phyloP scores from a whole-genome alignment of 2,113 vertebrate genomes.

The Gnathonemus longibarbis region DNA sequence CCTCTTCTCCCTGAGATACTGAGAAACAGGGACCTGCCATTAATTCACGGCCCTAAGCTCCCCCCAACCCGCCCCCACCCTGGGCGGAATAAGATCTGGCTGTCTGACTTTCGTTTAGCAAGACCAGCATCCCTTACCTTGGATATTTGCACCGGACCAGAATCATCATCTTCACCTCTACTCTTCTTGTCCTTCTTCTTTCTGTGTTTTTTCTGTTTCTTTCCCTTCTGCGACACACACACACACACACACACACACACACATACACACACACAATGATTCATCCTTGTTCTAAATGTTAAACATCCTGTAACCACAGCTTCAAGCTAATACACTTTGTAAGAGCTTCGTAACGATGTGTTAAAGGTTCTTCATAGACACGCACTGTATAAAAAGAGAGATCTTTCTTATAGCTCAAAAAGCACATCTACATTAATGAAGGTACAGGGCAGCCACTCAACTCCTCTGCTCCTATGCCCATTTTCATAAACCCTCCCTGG shows the following conservation, averaged over 20 bases:
- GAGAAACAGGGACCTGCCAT: slow-evolving; percentile 28
- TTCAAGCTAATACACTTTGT: too few relatives aligned
- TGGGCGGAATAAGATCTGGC: not conserved
- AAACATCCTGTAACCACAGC: too few relatives aligned
- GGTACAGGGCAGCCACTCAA: too few relatives aligned
- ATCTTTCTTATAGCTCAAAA: too few relatives aligned
- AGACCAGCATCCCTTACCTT: slow-evolving; percentile 57
- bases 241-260: not conserved
- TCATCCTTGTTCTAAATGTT: too few relatives aligned
- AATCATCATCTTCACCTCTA: slow-evolving; percentile 58
- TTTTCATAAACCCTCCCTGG: too few relatives aligned
- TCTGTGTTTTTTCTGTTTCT: slow-evolving; percentile 75
- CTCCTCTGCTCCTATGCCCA: too few relatives aligned
- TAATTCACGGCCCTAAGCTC: too few relatives aligned
- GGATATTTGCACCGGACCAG: slow-evolving; percentile 77
- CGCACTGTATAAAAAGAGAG: too few relatives aligned
- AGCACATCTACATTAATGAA: too few relatives aligned
- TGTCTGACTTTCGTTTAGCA: not conserved
- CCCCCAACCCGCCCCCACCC: not conserved
- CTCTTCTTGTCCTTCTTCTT: slow-evolving; percentile 77
- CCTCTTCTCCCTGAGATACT: slow-evolving; percentile 81
- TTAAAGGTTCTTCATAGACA: too few relatives aligned
- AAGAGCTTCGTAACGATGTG: too few relatives aligned
- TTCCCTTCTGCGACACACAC: slow-evolving; percentile 61
- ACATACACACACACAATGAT: not conserved